Percentiles rank a stretch among this genome's conserved stretches.
Conservation (phyloP, 2,113 vertebrate species). For the Proterorhinus semilunaris region DNA sequence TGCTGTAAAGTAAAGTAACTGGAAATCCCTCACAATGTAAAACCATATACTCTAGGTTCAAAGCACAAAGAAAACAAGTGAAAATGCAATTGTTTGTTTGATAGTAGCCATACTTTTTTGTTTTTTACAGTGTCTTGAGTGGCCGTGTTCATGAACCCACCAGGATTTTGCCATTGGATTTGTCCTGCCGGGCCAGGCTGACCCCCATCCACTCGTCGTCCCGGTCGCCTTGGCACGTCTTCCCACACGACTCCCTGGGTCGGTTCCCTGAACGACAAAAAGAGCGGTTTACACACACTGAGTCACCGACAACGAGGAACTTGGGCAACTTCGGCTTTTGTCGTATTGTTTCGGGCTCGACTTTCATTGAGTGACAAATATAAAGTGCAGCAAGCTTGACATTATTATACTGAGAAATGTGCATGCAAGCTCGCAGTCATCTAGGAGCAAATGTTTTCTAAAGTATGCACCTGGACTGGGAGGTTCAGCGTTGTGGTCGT, state of each 20-base stretch:
- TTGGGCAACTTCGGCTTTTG: slow-evolving; percentile 6
- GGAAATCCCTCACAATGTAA: not conserved
- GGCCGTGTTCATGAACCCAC: slow-evolving; percentile 72
- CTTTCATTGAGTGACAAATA: slow-evolving; percentile 20
- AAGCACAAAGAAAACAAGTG: not conserved
- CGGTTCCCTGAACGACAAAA: slow-evolving; percentile 82
- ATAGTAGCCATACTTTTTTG: too few relatives aligned
- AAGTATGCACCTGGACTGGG: too few relatives aligned
- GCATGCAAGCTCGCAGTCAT: too few relatives aligned
- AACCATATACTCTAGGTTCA: not conserved
- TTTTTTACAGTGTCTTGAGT: slow-evolving; percentile 4
- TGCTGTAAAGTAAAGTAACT: too few relatives aligned
- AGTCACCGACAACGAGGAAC: slow-evolving; percentile 34
- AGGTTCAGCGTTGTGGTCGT: too few relatives aligned
- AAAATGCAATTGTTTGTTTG: not conserved
- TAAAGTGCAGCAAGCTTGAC: not conserved
- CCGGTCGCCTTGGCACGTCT: slow-evolving; percentile 93
- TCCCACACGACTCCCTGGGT: slow-evolving; percentile 84
- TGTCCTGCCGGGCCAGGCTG: slow-evolving; percentile 90
- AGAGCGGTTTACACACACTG: slow-evolving; percentile 40
- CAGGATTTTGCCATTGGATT: slow-evolving; percentile 84
- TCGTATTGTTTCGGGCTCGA: slow-evolving; percentile 14
- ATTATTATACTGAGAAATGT: not conserved
- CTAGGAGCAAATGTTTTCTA: too few relatives aligned
- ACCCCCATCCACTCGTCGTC: slow-evolving; percentile 98